Evolutionary conservation across 1,140 invertebrate species (phyloP).

Genomic region (Cheumatopsyche charites): DNA sequence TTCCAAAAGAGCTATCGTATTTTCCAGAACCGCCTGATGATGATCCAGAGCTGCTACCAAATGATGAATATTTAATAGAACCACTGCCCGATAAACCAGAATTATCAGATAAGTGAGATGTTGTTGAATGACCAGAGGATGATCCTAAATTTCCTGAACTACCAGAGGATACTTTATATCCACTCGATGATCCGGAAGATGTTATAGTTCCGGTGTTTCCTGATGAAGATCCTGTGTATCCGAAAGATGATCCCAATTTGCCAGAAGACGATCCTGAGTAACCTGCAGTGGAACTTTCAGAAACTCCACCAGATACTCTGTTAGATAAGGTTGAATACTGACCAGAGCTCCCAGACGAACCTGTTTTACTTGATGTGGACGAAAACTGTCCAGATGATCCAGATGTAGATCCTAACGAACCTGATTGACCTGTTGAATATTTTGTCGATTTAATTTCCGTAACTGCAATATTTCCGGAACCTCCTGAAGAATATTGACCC

Average conservation of each 20-base stretch:
- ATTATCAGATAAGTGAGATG: too few species aligned
- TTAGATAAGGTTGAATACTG: background rate
- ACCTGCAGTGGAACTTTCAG: background rate
- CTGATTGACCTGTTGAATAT: background rate
- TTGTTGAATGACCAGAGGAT: background rate
- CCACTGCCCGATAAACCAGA: too few species aligned
- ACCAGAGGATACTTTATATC: background rate
- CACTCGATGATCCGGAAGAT: background rate
- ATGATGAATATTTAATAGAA: too few species aligned
- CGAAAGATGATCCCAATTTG: background rate
- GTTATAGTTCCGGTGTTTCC: background rate
- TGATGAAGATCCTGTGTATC: background rate
- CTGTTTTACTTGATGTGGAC: background rate
- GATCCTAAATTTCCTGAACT: background rate
- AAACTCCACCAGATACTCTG: background rate
- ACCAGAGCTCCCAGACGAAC: background rate
- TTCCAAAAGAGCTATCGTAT: too few species aligned
- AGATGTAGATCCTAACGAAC: conserved; percentile 3
- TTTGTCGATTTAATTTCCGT: background rate
- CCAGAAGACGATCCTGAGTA: background rate
- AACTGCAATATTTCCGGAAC: background rate
- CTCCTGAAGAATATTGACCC: background rate
- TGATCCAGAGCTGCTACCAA: too few species aligned
- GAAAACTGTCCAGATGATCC: background rate
- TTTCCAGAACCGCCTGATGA: background rate